Evolutionary conservation across 2,888 invertebrate genomes (phyloP), one percentile per base, ranked within the genome.

Genomic region (Trimorus sp.): DNA sequence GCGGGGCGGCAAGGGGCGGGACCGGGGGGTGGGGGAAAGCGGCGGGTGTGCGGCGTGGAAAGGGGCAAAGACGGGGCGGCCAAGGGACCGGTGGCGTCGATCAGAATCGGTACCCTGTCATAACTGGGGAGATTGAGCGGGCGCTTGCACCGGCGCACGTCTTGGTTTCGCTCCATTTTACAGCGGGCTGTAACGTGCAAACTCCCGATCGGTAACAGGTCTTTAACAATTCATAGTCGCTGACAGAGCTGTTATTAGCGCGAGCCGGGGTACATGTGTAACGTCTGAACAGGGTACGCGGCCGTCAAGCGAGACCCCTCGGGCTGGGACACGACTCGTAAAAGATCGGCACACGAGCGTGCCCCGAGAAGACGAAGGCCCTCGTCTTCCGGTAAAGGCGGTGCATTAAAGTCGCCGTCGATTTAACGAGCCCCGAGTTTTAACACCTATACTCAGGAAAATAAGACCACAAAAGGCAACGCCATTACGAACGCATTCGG

Each of bases 391-490:
- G 84, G 82, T 84, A 69, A 71, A 71, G 78, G 63, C 79, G 84
- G 69, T 68, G 80, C 84, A 83, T 86, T 84, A 86, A 85, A 84
- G 81, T 80, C 79, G 79, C 79, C 60, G 70, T 81, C 82, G 70
- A 82, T 85, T 86, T 86, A 85, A 86, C 84, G 84, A 86, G 82
- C 81, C 77, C 66, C 77, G 71, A 80, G 82, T 83, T 68, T 80
- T 80, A 81, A 76, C 84, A 82, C 82, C 68, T 80, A 80, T 81
- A 79, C 70, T 59, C 65, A 59, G 54, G 56, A 66, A 79, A 83
- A 84, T 77, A 79, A 84, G 76, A 73, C 80, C 74, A 69, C 81
- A 77, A 79, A 82, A 82, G 81, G 83, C 60, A 79, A 82, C 51
- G 74, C 73, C 74, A 82, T 83, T 79, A 82, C 73, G 51, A 40